Conservation (phyloP, 2,888 invertebrate species). For the Piscicola geometra region DNA sequence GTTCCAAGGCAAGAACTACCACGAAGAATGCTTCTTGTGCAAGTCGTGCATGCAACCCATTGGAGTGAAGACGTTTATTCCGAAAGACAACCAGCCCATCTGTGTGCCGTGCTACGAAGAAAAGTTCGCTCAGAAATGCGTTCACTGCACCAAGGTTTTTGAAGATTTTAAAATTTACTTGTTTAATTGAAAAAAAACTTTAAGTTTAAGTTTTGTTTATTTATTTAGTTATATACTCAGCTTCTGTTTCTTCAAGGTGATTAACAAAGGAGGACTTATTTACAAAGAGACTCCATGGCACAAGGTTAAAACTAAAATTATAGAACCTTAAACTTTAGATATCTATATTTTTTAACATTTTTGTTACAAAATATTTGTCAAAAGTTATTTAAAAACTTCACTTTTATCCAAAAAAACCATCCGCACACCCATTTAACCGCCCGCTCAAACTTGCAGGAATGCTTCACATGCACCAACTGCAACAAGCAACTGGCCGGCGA, state of each 20-base stretch:
- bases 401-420: no score
- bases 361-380: no score
- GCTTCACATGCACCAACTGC: slow-evolving; percentile 98
- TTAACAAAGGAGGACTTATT: slow-evolving; percentile 96
- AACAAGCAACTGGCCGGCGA: slow-evolving; percentile 90
- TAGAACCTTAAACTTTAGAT: no score
- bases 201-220: no score
- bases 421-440: no score
- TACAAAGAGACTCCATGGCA: slow-evolving; percentile 99
- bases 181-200: neutral
- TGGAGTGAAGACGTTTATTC: slow-evolving; percentile 98
- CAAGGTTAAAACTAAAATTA: slow-evolving; percentile 42
- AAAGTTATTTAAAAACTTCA: no score
- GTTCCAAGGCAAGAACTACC: slow-evolving; percentile 99
- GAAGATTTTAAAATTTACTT: neutral
- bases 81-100: slow-evolving; percentile 89
- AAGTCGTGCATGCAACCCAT: slow-evolving; percentile 88
- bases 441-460: slow-evolving; percentile 66
- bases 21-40: slow-evolving; percentile 99
- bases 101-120: slow-evolving; percentile 98
- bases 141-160: slow-evolving; percentile 43
- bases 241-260: slow-evolving; percentile 59
- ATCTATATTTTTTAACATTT: no score
- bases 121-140: slow-evolving; percentile 95
- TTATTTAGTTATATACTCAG: no score